phyloP scores from a whole-genome alignment of 2,888 invertebrate genomes.

The Philopedon plagiatum region DNA sequence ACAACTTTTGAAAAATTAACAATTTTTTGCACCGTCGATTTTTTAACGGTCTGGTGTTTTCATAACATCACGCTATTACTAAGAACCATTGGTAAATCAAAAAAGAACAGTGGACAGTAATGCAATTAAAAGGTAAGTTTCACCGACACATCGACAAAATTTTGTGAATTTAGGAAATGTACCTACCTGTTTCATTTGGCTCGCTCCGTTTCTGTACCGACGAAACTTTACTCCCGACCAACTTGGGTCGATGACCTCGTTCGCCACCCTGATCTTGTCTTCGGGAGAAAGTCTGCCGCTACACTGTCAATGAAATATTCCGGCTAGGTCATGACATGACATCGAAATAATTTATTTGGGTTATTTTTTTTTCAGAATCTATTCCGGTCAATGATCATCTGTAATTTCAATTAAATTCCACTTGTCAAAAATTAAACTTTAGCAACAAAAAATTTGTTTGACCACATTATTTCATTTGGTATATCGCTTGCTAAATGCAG shows the following conservation, averaged over 20 bases:
- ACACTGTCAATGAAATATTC: constrained; percentile 30
- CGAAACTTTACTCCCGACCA: constrained; percentile 15
- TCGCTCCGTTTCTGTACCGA: constrained; percentile 9
- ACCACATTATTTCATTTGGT: too few species aligned
- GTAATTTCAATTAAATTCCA: constrained; percentile 3
- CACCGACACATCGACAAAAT: too few species aligned
- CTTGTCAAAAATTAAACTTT: background rate
- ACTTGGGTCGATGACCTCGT: constrained; percentile 39
- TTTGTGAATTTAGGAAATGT: too few species aligned
- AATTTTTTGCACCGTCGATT: too few species aligned
- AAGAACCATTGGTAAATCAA: too few species aligned
- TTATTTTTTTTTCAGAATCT: constrained; percentile 12
- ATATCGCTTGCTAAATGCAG: too few species aligned
- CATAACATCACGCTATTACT: too few species aligned
- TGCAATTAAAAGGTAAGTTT: too few species aligned
- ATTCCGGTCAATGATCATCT: constrained; percentile 10
- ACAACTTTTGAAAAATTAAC: too few species aligned
- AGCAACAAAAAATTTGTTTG: background rate
- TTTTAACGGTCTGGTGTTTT: too few species aligned
- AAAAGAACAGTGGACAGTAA: too few species aligned
- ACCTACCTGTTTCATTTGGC: constrained; percentile 1
- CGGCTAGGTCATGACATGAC: constrained; percentile 29
- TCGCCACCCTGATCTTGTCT: constrained; percentile 49
- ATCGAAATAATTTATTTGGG: constrained; percentile 27
- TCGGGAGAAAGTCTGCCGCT: constrained; percentile 45